phyloP scores from a whole-genome alignment of 2,888 invertebrate species.

The Heteromyza rotundicornis region DNA sequence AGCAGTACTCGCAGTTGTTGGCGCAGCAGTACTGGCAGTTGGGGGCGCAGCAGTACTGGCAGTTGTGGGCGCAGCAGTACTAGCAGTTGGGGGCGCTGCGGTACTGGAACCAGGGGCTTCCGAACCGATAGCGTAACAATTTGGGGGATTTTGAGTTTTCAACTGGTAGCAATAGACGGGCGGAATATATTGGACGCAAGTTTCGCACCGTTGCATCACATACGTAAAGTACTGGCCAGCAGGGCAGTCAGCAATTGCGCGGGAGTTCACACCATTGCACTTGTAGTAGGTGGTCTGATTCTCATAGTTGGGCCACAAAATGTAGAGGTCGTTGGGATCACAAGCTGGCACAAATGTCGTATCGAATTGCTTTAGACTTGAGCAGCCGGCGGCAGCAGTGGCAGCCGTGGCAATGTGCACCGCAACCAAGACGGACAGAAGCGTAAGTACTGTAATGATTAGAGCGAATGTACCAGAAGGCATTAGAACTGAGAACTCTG shows the following conservation, averaged over 20 bases:
- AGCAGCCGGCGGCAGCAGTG: neutral
- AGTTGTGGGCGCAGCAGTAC: conserved; percentile 10
- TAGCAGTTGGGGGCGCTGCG: conserved; percentile 13
- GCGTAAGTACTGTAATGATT: conserved; percentile 43
- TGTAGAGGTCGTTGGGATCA: conserved; percentile 11
- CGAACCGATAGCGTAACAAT: conserved; percentile 10
- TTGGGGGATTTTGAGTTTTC: conserved; percentile 19
- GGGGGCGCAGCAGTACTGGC: conserved; percentile 5
- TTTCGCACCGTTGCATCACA: conserved; percentile 43
- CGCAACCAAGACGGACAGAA: conserved; percentile 33
- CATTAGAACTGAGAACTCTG: too few relatives aligned
- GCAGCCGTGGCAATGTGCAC: conserved; percentile 24
- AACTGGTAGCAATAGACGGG: conserved; percentile 35
- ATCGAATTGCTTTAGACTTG: neutral
- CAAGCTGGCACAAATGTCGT: conserved; percentile 33
- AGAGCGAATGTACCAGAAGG: too few relatives aligned
- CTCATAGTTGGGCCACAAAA: conserved; percentile 42
- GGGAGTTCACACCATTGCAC: conserved; percentile 29
- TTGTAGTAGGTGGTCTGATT: conserved; percentile 33
- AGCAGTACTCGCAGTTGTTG: conserved; percentile 5
- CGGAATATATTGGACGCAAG: conserved; percentile 39
- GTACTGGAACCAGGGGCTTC: neutral
- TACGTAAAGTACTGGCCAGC: conserved; percentile 39
- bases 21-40: neutral
- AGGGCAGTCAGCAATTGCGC: conserved; percentile 31